Evolutionary conservation across 1,140 invertebrate genomes (phyloP), one percentile per base, ranked within the genome.

Genomic region (Theocolax elegans): DNA sequence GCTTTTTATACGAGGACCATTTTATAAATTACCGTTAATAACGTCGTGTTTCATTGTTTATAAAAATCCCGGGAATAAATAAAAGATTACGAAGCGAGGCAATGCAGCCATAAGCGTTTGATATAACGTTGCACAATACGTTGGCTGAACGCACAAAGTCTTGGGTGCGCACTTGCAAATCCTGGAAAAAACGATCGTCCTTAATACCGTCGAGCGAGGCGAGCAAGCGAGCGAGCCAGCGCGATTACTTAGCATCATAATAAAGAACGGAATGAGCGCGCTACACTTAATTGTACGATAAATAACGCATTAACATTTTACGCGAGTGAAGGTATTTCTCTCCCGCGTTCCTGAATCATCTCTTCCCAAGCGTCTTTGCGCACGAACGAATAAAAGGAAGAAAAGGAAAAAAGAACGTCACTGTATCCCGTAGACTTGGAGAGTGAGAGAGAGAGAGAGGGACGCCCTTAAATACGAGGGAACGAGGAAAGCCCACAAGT

Each of bases 1-100:
- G n/a, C n/a, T n/a, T n/a, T n/a, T n/a, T n/a, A n/a, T n/a, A n/a
- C n/a, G n/a, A n/a, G n/a, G n/a, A n/a, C n/a, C n/a, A n/a, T n/a
- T n/a, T n/a, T 40, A 31, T 58, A 58, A 58, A 42, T 58, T 21
- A 58, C 31, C 3, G 2, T 19, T 40, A 40, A 58, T n/a, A n/a
- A n/a, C n/a, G n/a, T n/a, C n/a, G n/a, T n/a, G n/a, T n/a, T 21
- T 19, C n/a, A 27, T 64, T 64, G 46, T 64, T 38, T 48, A 12
- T 64, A 64, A 64, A 64, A 51, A 64, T 51, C 2, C 40, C 23
- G 15, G 10, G 40, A 42, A 62, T 62, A 62, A 62, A 62, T 46
- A 64, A 19, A 51, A 64, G 46, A 64, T 51, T 64, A 64, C 17
- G 1, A 15, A n/a, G 60, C 31, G 15, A n/a, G n/a, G 23, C 6